Base-by-base conservation (phyloP, 2,113 vertebrate species). In the Labeo catla region DNA sequence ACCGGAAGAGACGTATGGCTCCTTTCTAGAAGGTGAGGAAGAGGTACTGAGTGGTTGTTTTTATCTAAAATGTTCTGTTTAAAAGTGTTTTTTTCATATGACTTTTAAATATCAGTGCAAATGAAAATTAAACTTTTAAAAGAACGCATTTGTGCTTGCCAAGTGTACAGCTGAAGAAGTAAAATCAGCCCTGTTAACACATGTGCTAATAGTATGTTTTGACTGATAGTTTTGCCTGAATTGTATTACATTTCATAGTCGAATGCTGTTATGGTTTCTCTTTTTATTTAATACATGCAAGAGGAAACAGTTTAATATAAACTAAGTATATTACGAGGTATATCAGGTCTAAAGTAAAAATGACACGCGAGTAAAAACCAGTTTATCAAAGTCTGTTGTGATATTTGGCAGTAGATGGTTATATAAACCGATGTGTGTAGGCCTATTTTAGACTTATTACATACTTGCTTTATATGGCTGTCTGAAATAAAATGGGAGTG, bases 11-110 rank as follows among this genome's bases (percentile, higher is more conserved):
- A 70, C 52, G 72, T 50, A 68, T 76, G 15, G 54, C 76, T 84
- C 45, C 50, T 84, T 87, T 90, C 79, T 84, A 87, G 85, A 88
- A 88, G 76, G 85, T 43, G 28, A 47, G 81, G 36, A 65, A 15
- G 12, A 81, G 54, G 13, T 74, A n/a, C 5, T 65, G 21, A 9
- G 28, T 72, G 1, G 13, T 43, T 83, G 8, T 57, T 72, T 70
- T 83, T 36, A 21, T 70, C 15, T 28, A 6, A 34, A 19, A 47
- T 34, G 39, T 34, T n/a, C 21, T 2, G 2, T 16, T 28, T 49
- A 6, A 49, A 80, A 65, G 39, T 65, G 2, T 65, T 0, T 2
- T 63, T 47, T 63, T 63, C 11, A 63, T 16, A 10, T 8, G 5
- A 1, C 1, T 0, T 63, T n/a, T 28, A 15, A 63, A 47, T 28